A percentile compares a stretch with the other conserved stretches of the same genome.
Conservation (phyloP, 2,797 vertebrate genomes). For the Sebastes dallii region DNA sequence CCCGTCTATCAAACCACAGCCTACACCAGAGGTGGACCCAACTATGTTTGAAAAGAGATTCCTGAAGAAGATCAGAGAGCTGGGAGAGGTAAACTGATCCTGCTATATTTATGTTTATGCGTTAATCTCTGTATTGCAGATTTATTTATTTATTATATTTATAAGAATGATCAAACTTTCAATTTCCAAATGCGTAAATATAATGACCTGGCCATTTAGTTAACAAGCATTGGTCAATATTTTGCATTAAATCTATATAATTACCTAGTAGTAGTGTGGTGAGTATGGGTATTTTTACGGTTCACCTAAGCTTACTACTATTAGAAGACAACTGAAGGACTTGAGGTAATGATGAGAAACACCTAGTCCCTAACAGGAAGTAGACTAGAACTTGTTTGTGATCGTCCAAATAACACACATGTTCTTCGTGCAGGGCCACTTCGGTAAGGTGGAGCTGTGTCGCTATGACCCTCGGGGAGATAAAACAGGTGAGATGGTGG, state of each 20-base stretch:
- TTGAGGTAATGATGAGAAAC: background rate
- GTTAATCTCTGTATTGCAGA: background rate
- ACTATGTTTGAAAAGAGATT: conserved; percentile 96
- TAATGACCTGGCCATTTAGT: background rate
- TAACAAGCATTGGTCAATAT: background rate
- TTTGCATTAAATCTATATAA: background rate
- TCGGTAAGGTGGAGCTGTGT: conserved; percentile 96
- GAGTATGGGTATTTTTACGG: background rate
- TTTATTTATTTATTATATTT: background rate
- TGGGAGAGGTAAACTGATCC: conserved; percentile 88
- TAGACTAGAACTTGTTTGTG: background rate
- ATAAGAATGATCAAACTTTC: background rate
- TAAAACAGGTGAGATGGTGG: conserved; percentile 94
- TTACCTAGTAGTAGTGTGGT: background rate
- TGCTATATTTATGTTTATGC: background rate
- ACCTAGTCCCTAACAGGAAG: background rate
- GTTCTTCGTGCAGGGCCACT: conserved; percentile 87
- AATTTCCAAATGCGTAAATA: background rate
- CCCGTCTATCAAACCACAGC: conserved; percentile 87
- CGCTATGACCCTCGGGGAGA: conserved; percentile 95
- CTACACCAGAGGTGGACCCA: conserved; percentile 88
- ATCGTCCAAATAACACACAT: background rate
- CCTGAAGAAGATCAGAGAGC: conserved; percentile 88
- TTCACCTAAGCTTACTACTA: background rate
- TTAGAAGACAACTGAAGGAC: background rate